Percentiles rank a stretch among this genome's conserved stretches.
These are phyloP conservation scores for Melipona quadrifasciata DNA, from an alignment of 1,140 invertebrate genomes.

Conservation along the genomic window DNA sequence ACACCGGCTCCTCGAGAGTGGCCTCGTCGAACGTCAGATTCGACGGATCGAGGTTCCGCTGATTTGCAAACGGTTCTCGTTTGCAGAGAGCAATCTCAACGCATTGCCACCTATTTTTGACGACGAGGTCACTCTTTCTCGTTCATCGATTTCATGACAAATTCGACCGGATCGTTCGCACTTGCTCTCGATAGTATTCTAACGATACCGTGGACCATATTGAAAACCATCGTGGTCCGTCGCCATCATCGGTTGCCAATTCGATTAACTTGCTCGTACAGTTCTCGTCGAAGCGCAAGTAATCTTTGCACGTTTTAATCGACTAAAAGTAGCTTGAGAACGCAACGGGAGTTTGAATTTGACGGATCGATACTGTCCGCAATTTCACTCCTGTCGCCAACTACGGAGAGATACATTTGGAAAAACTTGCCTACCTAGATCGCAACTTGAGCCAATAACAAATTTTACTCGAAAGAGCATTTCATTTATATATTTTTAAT, in stretches of 20 bases:
- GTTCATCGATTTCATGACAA: constrained; percentile 77
- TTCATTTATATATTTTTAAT: no score
- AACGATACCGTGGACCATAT: constrained; percentile 72
- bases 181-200: no score
- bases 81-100: constrained; percentile 40
- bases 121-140: constrained; percentile 57
- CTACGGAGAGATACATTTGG: no score
- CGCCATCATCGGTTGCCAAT: constrained; percentile 73
- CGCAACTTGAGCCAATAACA: no score
- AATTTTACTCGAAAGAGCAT: no score
- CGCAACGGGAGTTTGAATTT: not conserved
- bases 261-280: constrained; percentile 17
- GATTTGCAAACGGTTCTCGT: not conserved
- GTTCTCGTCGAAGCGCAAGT: no score
- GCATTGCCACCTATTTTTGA: constrained; percentile 74
- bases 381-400: not conserved
- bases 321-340: no score
- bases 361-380: no score
- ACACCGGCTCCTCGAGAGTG: no score
- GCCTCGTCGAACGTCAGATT: no score
- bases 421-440: no score
- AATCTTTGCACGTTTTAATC: no score
- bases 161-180: constrained; percentile 76
- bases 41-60: not conserved
- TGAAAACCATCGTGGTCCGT: constrained; percentile 29